Base-by-base conservation (phyloP, 2,113 vertebrate genomes). In the Poeciliopsis occidentalis region DNA sequence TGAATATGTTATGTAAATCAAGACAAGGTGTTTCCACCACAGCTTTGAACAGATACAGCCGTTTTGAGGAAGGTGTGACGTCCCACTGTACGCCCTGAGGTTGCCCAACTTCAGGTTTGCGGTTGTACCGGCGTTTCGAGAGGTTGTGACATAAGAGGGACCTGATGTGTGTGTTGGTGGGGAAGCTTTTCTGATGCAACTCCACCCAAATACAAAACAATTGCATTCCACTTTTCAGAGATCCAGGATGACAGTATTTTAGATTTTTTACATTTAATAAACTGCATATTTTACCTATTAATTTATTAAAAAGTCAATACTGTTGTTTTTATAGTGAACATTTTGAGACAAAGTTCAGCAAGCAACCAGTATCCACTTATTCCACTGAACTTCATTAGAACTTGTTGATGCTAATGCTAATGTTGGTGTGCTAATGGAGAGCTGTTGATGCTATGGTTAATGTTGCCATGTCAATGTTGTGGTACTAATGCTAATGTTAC, bases 21-120 rank as follows among this genome's bases (percentile, higher is more conserved):
- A 60, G 65, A 68, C 57, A 82, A 83, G 86, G 80, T 80, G 83
- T 89, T 92, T 93, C 87, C 90, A 87, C 61, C 67, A 12, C 19
- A 10, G 75, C 76, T 87, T 63, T 76, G 71, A 80, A 85, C 62
- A 87, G 82, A 83, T 3, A 19, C 74, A 32, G 78, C 85, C 71
- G 88, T 86, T 89, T 86, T 83, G 67, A 89, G 87, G 86, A 83
- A 88, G 87, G 87, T 87, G 84, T 29, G 67, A 70, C 51, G 60
- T 57, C 72, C 79, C 54, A 30, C 41, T 67, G 67, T 44, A 75
- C 0, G 60, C 15, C 12, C 69, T 27, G 72, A 74, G 66, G 74
- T 92, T 90, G 61, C 82, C 79, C 70, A 89, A 85, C 37, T 32
- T 47, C n/a, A 80, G 80, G 75, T 73, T 66, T 87, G 86, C 73